These are phyloP conservation scores for Aphelocoma coerulescens DNA, from an alignment of 2,113 vertebrate species.

Conservation along the genomic window DNA sequence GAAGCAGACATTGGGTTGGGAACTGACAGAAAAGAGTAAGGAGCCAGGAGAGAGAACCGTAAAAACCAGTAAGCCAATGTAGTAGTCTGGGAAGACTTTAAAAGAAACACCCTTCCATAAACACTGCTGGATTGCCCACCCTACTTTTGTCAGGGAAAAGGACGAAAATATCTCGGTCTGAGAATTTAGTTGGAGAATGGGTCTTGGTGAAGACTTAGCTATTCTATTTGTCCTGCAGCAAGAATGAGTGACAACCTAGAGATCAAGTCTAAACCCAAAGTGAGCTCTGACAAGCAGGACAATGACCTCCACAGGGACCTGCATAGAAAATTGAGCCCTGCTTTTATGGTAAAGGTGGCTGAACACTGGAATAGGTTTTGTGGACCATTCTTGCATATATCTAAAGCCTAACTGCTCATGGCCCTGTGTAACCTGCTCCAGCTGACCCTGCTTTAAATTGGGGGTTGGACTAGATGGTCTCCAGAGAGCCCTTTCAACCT, in stretches of 20 bases:
- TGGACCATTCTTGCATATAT: background rate
- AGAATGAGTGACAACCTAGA: background rate
- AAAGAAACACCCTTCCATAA: background rate
- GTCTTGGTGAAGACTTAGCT: background rate
- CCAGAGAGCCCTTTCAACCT: background rate
- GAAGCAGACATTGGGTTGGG: background rate
- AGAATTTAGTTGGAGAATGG: background rate
- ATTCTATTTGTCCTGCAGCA: background rate
- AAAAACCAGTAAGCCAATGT: background rate
- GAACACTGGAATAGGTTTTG: background rate
- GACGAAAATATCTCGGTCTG: background rate
- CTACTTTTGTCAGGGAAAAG: background rate
- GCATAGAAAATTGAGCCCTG: background rate
- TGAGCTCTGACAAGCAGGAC: background rate
- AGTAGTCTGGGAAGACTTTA: background rate
- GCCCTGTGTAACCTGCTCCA: background rate
- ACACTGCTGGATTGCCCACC: background rate
- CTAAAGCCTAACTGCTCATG: background rate
- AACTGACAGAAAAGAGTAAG: background rate
- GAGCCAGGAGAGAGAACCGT: background rate
- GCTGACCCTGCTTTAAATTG: background rate
- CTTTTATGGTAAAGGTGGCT: background rate
- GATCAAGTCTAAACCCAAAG: background rate
- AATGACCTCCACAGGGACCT: background rate
- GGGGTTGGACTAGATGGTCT: background rate